Base-by-base conservation (phyloP, 2,888 invertebrate species). In the Micoletzkya japonica region DNA sequence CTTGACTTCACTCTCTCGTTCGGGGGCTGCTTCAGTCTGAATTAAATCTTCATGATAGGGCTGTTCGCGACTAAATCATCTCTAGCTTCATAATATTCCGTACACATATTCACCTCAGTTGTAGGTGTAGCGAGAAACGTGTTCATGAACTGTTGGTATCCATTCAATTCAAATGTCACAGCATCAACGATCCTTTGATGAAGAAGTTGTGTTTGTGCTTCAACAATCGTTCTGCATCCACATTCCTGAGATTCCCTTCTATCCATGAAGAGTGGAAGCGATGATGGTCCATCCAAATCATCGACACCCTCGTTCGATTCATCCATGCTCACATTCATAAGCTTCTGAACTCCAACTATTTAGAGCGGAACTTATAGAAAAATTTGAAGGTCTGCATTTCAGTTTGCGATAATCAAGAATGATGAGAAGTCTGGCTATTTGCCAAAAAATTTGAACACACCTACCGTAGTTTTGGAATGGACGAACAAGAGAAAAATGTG, bases 111-210 rank as follows among this genome's bases (percentile, higher is more conserved):
- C n/a, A n/a, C n/a, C n/a, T n/a, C n/a, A n/a, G n/a, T n/a, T n/a
- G n/a, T n/a, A n/a, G n/a, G n/a, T 14, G 57, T 57, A 17, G 10
- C 30, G 4, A 67, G 26, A 49, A 39, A 67, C 14, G 56, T 50
- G 44, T 26, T 44, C 67, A 67, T 67, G 67, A 67, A 67, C n/a
- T 67, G 67, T 44, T 57, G 57, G 30, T 67, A 67, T 20, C 36
- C 57, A n/a, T 56, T 26, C 14, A 67, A 34, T 20, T 67, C 67
- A 44, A 39, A 57, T 2, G 28, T 34, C 2, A 67, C 20, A 24
- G 67, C 54, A 44, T n/a, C 36, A 24, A 67, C 34, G 17, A 67
- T 28, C 24, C 67, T 37, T 34, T 67, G 37, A 4, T 34, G 37
- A 3, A 67, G 58, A n/a, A 67, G 57, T 7, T 56, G 28, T 14